Evolutionary conservation across 1,140 invertebrate species (phyloP).

Genomic region (Papilio polyxenes): DNA sequence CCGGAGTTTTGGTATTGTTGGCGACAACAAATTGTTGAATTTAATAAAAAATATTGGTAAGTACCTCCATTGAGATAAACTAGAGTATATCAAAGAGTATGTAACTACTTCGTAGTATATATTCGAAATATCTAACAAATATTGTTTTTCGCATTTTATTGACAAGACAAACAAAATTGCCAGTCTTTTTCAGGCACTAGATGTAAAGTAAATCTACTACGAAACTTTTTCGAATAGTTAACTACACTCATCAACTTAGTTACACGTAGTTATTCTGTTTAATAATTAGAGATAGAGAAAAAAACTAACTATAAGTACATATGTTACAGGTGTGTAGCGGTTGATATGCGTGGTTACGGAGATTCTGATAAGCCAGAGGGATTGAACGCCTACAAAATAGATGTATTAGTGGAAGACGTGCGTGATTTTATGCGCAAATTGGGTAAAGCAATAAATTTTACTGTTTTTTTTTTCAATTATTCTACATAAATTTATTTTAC

Average conservation of each 20-base stretch:
- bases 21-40: conserved; percentile 83
- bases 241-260: too few relatives aligned
- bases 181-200: too few relatives aligned
- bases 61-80: background rate
- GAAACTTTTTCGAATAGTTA: background rate
- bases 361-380: conserved; percentile 84
- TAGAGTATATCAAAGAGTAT: too few relatives aligned
- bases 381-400: conserved; percentile 80
- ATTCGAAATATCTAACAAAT: too few relatives aligned
- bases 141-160: too few relatives aligned
- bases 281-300: too few relatives aligned
- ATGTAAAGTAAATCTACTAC: background rate
- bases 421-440: conserved; percentile 82
- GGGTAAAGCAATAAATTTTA: conserved; percentile 60
- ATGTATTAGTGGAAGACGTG: conserved; percentile 82
- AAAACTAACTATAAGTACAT: background rate
- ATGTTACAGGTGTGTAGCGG: conserved; percentile 83
- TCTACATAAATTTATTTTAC: too few relatives aligned
- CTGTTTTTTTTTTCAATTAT: background rate
- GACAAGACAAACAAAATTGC: too few relatives aligned
- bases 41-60: conserved; percentile 84
- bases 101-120: too few relatives aligned
- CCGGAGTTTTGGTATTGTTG: conserved; percentile 88
- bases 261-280: background rate
- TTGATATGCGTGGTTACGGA: conserved; percentile 86